phyloP scores from a whole-genome alignment of 2,113 vertebrate genomes.

The Gymnorhina tibicen region DNA sequence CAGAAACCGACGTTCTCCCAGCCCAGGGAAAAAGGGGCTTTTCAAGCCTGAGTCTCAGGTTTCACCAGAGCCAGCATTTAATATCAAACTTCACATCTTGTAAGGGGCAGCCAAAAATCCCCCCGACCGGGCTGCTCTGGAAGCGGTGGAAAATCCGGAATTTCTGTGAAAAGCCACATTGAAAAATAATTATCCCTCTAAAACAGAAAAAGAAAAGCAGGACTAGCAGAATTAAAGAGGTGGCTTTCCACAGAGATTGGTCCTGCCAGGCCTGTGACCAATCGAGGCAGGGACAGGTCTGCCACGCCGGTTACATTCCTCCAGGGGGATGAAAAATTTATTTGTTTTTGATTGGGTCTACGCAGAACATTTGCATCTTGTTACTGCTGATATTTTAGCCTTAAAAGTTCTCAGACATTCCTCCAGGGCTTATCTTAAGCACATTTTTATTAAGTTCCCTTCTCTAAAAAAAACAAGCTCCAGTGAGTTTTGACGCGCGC shows the following conservation, averaged over 20 bases:
- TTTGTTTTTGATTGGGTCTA: constrained; percentile 47
- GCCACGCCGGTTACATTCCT: background rate
- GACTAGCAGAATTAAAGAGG: background rate
- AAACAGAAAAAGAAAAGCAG: background rate
- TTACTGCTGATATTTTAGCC: constrained; percentile 60
- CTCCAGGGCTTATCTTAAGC: constrained; percentile 58
- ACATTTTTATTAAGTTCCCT: constrained; percentile 59
- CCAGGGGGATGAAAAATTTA: background rate
- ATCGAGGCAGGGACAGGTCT: background rate
- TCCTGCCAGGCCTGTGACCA: background rate
- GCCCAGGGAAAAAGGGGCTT: background rate
- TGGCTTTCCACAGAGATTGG: background rate
- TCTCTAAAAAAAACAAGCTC: background rate
- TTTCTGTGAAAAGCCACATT: background rate
- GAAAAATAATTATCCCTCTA: background rate
- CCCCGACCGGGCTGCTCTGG: background rate
- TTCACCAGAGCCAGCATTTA: background rate
- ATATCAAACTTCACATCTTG: background rate
- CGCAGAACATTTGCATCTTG: constrained; percentile 56
- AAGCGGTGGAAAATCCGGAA: background rate
- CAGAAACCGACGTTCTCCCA: background rate
- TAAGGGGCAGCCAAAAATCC: background rate
- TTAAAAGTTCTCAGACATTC: constrained; percentile 62
- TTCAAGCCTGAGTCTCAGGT: background rate
- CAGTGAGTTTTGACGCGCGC: constrained; percentile 7